phyloP scores from a whole-genome alignment of 1,140 invertebrate species.

The Limonius californicus region DNA sequence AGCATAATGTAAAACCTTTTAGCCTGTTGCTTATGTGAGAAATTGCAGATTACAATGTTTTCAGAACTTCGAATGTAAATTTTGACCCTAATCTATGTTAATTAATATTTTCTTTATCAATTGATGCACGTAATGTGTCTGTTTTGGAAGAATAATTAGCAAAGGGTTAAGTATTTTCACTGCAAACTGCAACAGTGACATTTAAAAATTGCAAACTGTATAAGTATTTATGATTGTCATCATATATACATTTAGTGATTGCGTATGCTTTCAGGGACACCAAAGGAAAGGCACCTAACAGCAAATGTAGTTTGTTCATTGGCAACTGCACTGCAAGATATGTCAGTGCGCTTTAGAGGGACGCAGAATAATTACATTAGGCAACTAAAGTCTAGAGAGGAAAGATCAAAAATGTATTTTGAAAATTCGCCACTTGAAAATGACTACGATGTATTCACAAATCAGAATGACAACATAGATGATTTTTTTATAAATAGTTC shows the following conservation, averaged over 20 bases:
- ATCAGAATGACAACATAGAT: constrained; percentile 48
- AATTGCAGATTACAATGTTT: too few relatives aligned
- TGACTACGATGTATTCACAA: constrained; percentile 49
- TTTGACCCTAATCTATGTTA: too few relatives aligned
- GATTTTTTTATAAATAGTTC: constrained; percentile 54
- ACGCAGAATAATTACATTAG: constrained; percentile 82
- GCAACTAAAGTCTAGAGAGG: constrained; percentile 82
- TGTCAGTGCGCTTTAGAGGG: constrained; percentile 74
- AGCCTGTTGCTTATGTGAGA: too few relatives aligned
- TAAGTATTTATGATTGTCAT: neutral
- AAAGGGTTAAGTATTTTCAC: too few relatives aligned
- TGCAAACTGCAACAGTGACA: too few relatives aligned
- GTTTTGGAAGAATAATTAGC: too few relatives aligned
- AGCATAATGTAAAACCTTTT: too few relatives aligned
- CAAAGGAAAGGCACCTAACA: constrained; percentile 71
- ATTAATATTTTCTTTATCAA: too few relatives aligned
- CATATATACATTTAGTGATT: neutral
- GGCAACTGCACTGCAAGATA: constrained; percentile 76
- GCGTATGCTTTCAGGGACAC: constrained; percentile 44
- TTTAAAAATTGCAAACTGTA: neutral
- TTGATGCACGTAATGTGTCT: neutral
- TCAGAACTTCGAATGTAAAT: too few relatives aligned
- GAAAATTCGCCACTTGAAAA: constrained; percentile 60
- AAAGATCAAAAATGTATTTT: constrained; percentile 84
- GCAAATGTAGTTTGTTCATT: constrained; percentile 79